Evolutionary conservation across 2,888 invertebrate species (phyloP).

Genomic region (Linnaemya tessellans): DNA sequence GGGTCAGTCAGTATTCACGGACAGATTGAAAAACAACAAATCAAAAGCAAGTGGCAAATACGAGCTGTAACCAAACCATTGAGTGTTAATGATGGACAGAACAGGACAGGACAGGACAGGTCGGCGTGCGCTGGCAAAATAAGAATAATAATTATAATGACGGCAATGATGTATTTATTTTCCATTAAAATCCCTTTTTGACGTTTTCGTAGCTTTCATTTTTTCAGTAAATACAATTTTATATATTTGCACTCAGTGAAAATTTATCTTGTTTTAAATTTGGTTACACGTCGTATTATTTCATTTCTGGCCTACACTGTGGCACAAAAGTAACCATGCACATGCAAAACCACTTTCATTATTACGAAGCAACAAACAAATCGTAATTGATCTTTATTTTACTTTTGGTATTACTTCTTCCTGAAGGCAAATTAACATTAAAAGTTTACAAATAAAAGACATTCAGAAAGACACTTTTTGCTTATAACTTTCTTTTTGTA

Average conservation of each 20-base stretch:
- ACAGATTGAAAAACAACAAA: conserved; percentile 7
- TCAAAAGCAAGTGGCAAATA: conserved; percentile 27
- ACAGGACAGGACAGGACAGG: neutral
- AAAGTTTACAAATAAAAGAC: too few species aligned
- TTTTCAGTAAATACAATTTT: conserved; percentile 20
- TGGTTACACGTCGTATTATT: neutral
- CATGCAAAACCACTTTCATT: neutral
- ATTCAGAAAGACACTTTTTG: too few species aligned
- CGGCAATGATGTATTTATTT: conserved; percentile 44
- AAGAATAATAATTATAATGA: neutral
- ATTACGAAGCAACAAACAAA: too few species aligned
- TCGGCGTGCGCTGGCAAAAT: neutral
- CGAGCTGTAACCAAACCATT: conserved; percentile 17
- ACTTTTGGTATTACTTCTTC: too few species aligned
- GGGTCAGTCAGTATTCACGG: conserved; percentile 47
- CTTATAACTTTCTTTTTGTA: too few species aligned
- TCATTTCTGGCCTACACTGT: conserved; percentile 9
- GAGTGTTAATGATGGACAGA: conserved; percentile 13
- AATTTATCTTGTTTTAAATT: conserved; percentile 30
- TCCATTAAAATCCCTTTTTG: conserved; percentile 40
- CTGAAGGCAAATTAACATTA: too few species aligned
- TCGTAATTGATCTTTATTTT: too few species aligned
- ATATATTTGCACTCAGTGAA: neutral
- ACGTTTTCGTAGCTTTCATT: conserved; percentile 19
- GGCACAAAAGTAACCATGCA: neutral